phyloP scores from a whole-genome alignment of 2,113 vertebrate species.

The Rhinoderma darwinii region DNA sequence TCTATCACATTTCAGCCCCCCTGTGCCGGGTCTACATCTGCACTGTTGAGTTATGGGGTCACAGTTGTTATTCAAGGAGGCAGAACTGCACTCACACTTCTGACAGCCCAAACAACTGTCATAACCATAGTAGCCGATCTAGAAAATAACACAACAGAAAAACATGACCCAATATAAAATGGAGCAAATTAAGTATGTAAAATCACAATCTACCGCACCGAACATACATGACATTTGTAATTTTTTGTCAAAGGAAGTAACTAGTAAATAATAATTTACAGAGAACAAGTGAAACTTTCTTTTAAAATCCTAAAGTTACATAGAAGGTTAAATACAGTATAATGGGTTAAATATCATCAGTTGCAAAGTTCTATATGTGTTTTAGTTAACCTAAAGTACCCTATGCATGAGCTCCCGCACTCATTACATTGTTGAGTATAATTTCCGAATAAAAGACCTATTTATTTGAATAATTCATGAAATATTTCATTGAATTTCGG shows the following conservation, averaged over 20 bases:
- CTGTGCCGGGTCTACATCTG: conserved; percentile 74
- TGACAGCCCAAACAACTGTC: conserved; percentile 78
- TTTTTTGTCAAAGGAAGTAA: neutral
- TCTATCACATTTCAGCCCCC: conserved; percentile 78
- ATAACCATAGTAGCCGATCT: conserved; percentile 80
- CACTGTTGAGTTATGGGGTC: conserved; percentile 78
- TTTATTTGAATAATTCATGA: too few species aligned
- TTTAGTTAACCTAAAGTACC: too few species aligned
- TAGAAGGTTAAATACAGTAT: too few species aligned
- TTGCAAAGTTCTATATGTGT: too few species aligned
- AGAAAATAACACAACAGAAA: conserved; percentile 53
- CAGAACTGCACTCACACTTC: conserved; percentile 76
- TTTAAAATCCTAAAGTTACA: too few species aligned
- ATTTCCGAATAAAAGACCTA: too few species aligned
- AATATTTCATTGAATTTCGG: too few species aligned
- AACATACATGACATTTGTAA: neutral
- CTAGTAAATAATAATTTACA: neutral
- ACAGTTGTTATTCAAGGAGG: conserved; percentile 74
- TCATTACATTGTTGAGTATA: too few species aligned
- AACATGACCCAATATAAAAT: neutral
- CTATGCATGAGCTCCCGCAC: too few species aligned
- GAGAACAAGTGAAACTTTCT: neutral
- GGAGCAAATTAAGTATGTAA: neutral
- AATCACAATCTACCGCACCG: neutral
- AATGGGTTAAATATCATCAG: too few species aligned